phyloP scores from a whole-genome alignment of 2,797 vertebrate genomes.

The Melopsittacus undulatus region DNA sequence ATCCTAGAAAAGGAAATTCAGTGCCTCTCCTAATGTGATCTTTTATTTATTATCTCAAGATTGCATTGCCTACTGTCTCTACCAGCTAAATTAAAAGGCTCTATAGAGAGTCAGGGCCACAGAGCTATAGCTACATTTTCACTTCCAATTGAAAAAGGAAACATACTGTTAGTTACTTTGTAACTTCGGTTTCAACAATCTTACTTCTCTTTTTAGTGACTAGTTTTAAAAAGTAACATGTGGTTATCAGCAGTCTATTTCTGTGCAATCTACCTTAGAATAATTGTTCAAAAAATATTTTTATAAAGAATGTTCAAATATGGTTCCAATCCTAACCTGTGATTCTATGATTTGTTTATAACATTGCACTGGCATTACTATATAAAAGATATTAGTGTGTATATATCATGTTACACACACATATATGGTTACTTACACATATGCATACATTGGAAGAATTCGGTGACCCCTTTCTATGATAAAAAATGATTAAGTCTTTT shows the following conservation, averaged over 20 bases:
- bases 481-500: not conserved
- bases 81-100: slow-evolving; percentile 46
- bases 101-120: slow-evolving; percentile 1
- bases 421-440: not conserved
- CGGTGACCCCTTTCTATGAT: not conserved
- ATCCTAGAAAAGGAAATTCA: slow-evolving; percentile 11
- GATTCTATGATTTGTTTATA: not conserved
- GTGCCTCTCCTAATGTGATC: not conserved
- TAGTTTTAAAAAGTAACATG: not conserved
- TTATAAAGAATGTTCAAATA: not conserved
- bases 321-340: too few species aligned
- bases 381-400: not conserved
- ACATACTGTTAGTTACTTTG: slow-evolving; percentile 62
- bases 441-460: not conserved
- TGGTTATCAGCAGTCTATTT: not conserved
- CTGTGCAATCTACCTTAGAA: not conserved
- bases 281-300: not conserved
- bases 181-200: slow-evolving; percentile 37
- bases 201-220: not conserved
- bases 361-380: not conserved
- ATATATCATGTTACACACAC: not conserved
- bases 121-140: slow-evolving; percentile 59
- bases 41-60: slow-evolving; percentile 48
- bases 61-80: slow-evolving; percentile 12
- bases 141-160: slow-evolving; percentile 70